Conservation (phyloP, 2,888 invertebrate species). For the Pediacus dermestoides region DNA sequence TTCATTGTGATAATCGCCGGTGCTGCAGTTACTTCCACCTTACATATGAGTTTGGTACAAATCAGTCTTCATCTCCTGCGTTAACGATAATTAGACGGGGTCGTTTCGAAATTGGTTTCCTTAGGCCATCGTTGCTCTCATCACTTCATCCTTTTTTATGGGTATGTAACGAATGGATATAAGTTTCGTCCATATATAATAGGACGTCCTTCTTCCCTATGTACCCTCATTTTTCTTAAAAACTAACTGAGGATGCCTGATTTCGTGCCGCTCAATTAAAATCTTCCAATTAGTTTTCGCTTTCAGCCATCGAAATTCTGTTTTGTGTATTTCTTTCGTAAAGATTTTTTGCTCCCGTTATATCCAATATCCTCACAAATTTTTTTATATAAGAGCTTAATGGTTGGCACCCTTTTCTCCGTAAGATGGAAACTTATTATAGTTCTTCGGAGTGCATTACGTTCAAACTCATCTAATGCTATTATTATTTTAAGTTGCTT, state of each 20-base stretch:
- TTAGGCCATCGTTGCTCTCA: constrained; percentile 12
- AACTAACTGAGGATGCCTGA: neutral
- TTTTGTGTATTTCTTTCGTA: too few relatives aligned
- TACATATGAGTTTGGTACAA: constrained; percentile 12
- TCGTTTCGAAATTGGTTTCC: constrained; percentile 12
- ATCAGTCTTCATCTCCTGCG: constrained; percentile 14
- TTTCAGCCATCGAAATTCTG: neutral
- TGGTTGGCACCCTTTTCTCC: too few relatives aligned
- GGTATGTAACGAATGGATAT: constrained; percentile 5
- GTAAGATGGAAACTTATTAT: too few relatives aligned
- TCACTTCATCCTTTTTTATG: too few relatives aligned
- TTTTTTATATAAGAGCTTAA: too few relatives aligned
- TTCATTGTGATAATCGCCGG: constrained; percentile 12
- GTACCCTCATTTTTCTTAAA: neutral
- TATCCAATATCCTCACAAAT: too few relatives aligned
- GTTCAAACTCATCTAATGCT: too few relatives aligned
- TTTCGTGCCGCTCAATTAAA: neutral
- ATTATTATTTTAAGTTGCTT: too few relatives aligned
- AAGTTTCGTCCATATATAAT: constrained; percentile 11
- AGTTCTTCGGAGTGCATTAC: too few relatives aligned
- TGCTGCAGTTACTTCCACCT: constrained; percentile 7
- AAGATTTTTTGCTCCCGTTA: too few relatives aligned
- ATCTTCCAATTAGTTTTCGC: neutral
- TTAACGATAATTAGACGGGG: constrained; percentile 13
- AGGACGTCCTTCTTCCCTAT: neutral